phyloP scores from a whole-genome alignment of 1,140 invertebrate species.

The Luehdorfia chinensis region DNA sequence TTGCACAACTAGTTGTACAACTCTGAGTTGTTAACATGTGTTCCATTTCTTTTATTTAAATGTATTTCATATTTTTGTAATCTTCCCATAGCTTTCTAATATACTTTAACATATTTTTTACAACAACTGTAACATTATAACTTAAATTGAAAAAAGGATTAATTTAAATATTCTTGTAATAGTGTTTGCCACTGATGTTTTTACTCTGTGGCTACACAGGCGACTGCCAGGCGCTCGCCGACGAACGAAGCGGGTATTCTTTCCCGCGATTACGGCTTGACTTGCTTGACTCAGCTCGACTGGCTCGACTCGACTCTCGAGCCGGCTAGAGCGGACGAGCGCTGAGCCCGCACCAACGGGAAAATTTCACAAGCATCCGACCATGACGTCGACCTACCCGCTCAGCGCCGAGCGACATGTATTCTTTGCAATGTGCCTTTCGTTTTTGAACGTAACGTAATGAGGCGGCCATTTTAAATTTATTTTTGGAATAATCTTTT shows the following conservation, averaged over 20 bases:
- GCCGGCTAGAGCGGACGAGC: conserved; percentile 17
- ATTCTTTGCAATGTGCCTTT: conserved; percentile 42
- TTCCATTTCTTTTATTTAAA: no score
- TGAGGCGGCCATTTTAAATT: conserved; percentile 34
- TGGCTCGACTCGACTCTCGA: conserved; percentile 27
- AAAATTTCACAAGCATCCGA: conserved; percentile 49
- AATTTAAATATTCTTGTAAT: no score
- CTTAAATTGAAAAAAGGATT: no score
- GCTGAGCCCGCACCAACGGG: conserved; percentile 22
- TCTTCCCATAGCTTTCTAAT: no score
- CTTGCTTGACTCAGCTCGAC: conserved; percentile 21
- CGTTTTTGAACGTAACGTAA: conserved; percentile 43
- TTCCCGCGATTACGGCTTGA: conserved; percentile 32
- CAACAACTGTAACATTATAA: no score
- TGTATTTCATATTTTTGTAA: no score
- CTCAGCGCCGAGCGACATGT: conserved; percentile 27
- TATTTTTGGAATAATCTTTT: no score
- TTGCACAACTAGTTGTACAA: no score
- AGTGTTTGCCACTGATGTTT: conserved; percentile 9
- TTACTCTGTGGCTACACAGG: conserved; percentile 35
- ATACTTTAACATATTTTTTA: no score
- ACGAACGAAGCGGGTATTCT: conserved; percentile 32
- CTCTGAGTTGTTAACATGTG: no score
- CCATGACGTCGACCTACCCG: conserved; percentile 43
- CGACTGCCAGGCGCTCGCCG: conserved; percentile 32